phyloP scores from a whole-genome alignment of 2,113 vertebrate species.

The Antigone vipio region DNA sequence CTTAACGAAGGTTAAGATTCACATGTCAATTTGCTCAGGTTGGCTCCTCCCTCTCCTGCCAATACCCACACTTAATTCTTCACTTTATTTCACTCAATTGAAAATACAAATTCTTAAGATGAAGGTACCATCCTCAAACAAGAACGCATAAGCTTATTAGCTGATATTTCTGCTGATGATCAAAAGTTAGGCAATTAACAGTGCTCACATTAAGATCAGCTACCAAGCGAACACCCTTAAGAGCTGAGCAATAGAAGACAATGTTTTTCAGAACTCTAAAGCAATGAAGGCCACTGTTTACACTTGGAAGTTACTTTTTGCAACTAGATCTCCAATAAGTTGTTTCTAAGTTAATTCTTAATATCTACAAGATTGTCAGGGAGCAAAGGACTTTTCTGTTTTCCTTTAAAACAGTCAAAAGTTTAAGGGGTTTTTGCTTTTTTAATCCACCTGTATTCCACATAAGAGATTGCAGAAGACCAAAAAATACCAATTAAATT shows the following conservation, averaged over 20 bases:
- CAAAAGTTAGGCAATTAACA: background rate
- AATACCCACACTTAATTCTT: background rate
- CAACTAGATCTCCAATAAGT: background rate
- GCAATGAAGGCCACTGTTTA: background rate
- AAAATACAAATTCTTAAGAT: background rate
- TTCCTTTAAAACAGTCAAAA: background rate
- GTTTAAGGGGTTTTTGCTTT: background rate
- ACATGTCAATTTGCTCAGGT: background rate
- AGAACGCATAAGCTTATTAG: background rate
- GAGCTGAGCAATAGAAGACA: background rate
- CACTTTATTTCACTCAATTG: background rate
- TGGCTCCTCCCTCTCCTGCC: background rate
- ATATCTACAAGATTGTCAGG: background rate
- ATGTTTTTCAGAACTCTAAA: background rate
- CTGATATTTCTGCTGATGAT: background rate
- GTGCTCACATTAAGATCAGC: background rate
- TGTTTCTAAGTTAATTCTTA: background rate
- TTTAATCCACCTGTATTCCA: background rate
- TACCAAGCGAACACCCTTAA: background rate
- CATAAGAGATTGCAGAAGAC: background rate
- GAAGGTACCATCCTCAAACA: background rate
- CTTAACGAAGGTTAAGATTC: background rate
- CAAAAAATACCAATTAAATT: background rate
- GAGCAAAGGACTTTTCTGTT: background rate
- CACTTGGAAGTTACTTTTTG: background rate